Percentiles rank a stretch among this genome's conserved stretches.
phyloP scores from a whole-genome alignment of 1,140 invertebrate genomes.

The Episyrphus balteatus region DNA sequence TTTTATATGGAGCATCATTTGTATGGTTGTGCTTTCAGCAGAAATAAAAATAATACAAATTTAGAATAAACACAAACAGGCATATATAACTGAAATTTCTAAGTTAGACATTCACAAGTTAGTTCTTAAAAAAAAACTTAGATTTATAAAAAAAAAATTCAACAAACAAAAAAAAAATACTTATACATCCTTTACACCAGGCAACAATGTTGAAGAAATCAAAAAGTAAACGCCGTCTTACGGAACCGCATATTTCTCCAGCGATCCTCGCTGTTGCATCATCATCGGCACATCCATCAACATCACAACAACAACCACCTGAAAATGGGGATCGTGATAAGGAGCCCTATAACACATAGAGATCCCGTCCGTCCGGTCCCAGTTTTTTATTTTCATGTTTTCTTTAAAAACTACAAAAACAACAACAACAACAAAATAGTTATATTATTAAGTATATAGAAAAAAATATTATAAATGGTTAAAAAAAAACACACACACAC shows the following conservation, averaged over 20 bases:
- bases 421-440: background rate
- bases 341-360: constrained; percentile 29
- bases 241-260: constrained; percentile 66
- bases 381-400: constrained; percentile 37
- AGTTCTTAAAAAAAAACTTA: too few species aligned
- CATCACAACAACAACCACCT: constrained; percentile 15
- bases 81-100: too few species aligned
- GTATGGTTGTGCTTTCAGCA: too few species aligned
- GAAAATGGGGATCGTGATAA: constrained; percentile 30
- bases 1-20: too few species aligned
- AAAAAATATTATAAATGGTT: background rate
- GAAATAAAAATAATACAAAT: too few species aligned
- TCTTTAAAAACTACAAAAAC: constrained; percentile 10
- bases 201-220: constrained; percentile 68
- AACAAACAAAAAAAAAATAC: too few species aligned
- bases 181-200: constrained; percentile 23
- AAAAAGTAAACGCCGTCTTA: constrained; percentile 87
- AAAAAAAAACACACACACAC: background rate
- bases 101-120: too few species aligned
- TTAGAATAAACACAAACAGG: too few species aligned
- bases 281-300: constrained; percentile 10
- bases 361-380: constrained; percentile 28
- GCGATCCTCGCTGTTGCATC: constrained; percentile 33
- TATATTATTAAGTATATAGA: background rate
- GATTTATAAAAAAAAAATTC: too few species aligned